Conservation (phyloP, 2,797 vertebrate genomes). For the Pipistrellus pygmaeus region DNA sequence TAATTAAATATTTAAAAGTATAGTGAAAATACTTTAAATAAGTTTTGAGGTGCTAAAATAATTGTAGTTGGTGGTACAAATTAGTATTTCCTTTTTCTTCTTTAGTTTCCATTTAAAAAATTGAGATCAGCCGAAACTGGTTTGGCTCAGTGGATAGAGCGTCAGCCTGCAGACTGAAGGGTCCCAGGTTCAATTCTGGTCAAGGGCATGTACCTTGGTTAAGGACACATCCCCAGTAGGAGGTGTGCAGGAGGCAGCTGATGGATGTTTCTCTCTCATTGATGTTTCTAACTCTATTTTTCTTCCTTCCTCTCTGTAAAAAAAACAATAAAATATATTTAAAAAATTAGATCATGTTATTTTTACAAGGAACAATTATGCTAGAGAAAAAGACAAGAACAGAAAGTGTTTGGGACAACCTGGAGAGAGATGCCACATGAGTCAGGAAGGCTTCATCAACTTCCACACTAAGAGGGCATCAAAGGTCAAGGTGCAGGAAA, state of each 20-base stretch:
- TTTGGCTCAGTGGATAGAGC: no score
- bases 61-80: not conserved
- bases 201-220: no score
- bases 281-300: no score
- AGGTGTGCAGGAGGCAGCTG: no score
- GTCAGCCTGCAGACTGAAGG: no score
- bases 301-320: no score
- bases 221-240: no score
- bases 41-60: not conserved
- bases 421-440: not conserved
- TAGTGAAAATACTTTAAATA: not conserved
- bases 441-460: not conserved
- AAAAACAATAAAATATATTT: not conserved
- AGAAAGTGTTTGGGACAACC: not conserved
- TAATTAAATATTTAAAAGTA: not conserved
- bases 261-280: no score
- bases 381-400: not conserved
- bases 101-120: not conserved
- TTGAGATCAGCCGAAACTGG: not conserved
- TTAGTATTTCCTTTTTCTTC: not conserved
- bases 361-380: slow-evolving; percentile 14
- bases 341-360: not conserved
- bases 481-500: not conserved
- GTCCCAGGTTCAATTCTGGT: no score
- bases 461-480: not conserved